phyloP scores from a whole-genome alignment of 2,888 invertebrate genomes.

The Aricia artaxerxes region DNA sequence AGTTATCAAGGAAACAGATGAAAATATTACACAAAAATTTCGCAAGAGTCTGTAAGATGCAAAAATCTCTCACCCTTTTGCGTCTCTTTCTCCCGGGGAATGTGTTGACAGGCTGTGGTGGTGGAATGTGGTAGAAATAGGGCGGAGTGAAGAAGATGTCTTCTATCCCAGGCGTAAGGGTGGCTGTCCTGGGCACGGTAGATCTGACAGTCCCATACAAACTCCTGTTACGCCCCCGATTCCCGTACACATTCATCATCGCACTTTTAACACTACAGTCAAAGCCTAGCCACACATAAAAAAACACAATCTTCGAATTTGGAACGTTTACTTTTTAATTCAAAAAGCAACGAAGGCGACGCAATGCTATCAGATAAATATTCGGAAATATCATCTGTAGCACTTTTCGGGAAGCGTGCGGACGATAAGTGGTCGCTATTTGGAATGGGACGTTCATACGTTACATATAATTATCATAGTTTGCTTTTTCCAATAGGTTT shows the following conservation, averaged over 20 bases:
- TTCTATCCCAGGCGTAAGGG: slow-evolving; percentile 55
- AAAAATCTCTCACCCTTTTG: slow-evolving; percentile 60
- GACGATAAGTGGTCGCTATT: slow-evolving; percentile 55
- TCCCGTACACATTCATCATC: slow-evolving; percentile 67
- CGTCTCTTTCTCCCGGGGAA: slow-evolving; percentile 74
- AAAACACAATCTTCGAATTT: slow-evolving; percentile 47
- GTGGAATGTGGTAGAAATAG: slow-evolving; percentile 73
- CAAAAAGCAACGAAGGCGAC: slow-evolving; percentile 63
- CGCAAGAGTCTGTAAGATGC: neutral
- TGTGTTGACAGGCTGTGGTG: slow-evolving; percentile 67
- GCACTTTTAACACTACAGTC: slow-evolving; percentile 42
- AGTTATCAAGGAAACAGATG: neutral
- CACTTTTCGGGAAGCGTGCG: slow-evolving; percentile 48
- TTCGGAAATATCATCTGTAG: slow-evolving; percentile 67
- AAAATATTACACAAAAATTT: neutral
- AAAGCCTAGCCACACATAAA: slow-evolving; percentile 46
- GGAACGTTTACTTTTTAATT: slow-evolving; percentile 65
- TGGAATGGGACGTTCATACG: slow-evolving; percentile 61
- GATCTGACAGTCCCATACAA: slow-evolving; percentile 73
- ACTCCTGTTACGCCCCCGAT: slow-evolving; percentile 60
- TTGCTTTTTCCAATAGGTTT: slow-evolving; percentile 75
- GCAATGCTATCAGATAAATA: slow-evolving; percentile 66
- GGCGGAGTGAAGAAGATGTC: slow-evolving; percentile 65
- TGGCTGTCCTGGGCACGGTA: slow-evolving; percentile 60
- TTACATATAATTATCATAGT: slow-evolving; percentile 74